phyloP scores from a whole-genome alignment of 1,140 invertebrate genomes.

The Chymomyza costata region DNA sequence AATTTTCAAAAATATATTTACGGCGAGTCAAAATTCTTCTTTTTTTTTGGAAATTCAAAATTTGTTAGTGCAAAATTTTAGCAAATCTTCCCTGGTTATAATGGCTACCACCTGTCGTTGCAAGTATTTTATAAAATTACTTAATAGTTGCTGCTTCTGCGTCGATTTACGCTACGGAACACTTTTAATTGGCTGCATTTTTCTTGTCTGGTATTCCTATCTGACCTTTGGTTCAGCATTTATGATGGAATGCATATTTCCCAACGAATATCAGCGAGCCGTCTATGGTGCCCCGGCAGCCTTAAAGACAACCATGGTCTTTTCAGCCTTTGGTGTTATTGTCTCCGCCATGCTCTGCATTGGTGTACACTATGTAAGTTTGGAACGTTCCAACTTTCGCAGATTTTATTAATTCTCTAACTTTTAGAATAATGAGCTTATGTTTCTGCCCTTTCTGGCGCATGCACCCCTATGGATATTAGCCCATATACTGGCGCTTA shows the following conservation, averaged over 20 bases:
- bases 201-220: slow-evolving; percentile 50
- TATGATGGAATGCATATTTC: slow-evolving; percentile 57
- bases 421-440: slow-evolving; percentile 49
- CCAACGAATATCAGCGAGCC: slow-evolving; percentile 39
- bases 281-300: slow-evolving; percentile 14
- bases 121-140: slow-evolving; percentile 29
- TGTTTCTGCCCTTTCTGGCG: slow-evolving; percentile 44
- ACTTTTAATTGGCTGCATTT: slow-evolving; percentile 46
- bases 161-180: slow-evolving; percentile 30
- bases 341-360: slow-evolving; percentile 35
- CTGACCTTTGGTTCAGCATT: slow-evolving; percentile 44
- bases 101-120: slow-evolving; percentile 30
- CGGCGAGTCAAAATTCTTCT: too few relatives aligned
- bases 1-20: too few relatives aligned
- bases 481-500: slow-evolving; percentile 31
- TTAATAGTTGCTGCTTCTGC: slow-evolving; percentile 40
- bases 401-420: background rate
- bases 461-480: slow-evolving; percentile 40
- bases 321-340: slow-evolving; percentile 50
- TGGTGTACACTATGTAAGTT: slow-evolving; percentile 53
- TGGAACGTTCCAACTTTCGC: background rate
- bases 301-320: slow-evolving; percentile 56
- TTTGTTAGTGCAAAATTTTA: too few relatives aligned
- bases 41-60: too few relatives aligned
- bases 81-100: background rate